A percentile compares a stretch with the other conserved stretches of the same genome.
phyloP scores from a whole-genome alignment of 2,888 invertebrate genomes.

The Lasioglossum leucozonium region DNA sequence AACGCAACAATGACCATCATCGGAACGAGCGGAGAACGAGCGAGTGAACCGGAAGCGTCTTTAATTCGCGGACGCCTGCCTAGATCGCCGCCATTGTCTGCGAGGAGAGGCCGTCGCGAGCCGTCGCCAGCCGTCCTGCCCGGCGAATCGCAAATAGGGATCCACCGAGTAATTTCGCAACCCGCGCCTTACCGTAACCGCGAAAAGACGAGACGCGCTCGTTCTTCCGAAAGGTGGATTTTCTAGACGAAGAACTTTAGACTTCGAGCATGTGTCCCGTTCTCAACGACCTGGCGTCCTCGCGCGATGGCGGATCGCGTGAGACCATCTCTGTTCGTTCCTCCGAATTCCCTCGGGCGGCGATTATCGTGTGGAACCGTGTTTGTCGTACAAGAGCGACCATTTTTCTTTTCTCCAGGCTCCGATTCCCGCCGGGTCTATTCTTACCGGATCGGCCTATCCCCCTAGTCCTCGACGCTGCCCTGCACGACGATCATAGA shows the following conservation, averaged over 20 bases:
- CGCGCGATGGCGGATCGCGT: not conserved
- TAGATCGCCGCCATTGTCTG: slow-evolving; percentile 35
- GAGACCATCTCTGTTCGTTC: not conserved
- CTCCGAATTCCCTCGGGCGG: not conserved
- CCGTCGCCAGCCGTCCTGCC: not conserved
- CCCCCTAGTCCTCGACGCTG: not conserved
- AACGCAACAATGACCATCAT: slow-evolving; percentile 81
- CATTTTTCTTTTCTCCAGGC: not conserved
- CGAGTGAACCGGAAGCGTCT: slow-evolving; percentile 75
- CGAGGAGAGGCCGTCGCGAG: not conserved
- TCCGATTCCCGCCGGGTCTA: not conserved
- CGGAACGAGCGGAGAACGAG: slow-evolving; percentile 66
- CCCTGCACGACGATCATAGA: not conserved
- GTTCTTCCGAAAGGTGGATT: too few species aligned
- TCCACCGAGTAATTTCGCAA: not conserved
- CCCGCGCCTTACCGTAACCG: not conserved
- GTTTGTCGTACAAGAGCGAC: not conserved
- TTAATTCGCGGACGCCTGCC: slow-evolving; percentile 74
- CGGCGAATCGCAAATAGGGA: not conserved
- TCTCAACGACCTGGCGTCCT: not conserved
- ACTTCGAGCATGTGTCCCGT: too few species aligned
- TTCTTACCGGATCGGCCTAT: not conserved
- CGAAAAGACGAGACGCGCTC: not conserved
- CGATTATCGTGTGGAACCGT: not conserved
- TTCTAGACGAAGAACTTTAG: too few species aligned